Conservation (phyloP, 1,140 invertebrate genomes). For the Lucilia sericata region DNA sequence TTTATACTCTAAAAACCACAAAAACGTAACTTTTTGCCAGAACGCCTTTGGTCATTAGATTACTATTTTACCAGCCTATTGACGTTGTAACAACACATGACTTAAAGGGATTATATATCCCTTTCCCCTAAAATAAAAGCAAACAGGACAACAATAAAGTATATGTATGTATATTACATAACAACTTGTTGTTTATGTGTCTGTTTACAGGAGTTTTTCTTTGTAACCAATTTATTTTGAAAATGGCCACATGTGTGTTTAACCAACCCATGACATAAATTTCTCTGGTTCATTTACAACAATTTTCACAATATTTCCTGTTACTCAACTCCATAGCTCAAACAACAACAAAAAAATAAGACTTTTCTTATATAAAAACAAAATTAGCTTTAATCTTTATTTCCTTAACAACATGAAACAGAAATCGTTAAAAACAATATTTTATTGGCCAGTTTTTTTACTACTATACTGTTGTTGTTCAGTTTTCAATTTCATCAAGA, state of each 20-base stretch:
- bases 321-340: neutral
- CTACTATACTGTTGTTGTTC: neutral
- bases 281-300: neutral
- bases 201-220: neutral
- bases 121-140: neutral
- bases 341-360: neutral
- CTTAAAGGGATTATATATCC: too few relatives aligned
- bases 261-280: neutral
- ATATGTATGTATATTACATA: neutral
- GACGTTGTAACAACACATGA: too few relatives aligned
- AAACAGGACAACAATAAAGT: neutral
- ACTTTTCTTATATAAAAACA: neutral
- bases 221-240: neutral
- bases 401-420: neutral
- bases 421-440: neutral
- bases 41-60: too few relatives aligned
- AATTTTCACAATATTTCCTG: neutral
- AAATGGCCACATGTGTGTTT: neutral
- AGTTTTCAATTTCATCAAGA: neutral
- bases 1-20: too few relatives aligned
- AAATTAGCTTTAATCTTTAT: slow-evolving; percentile 8
- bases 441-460: neutral
- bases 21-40: too few relatives aligned
- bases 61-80: neutral
- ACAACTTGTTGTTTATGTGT: neutral